Percentiles rank a stretch among this genome's conserved stretches.
Conservation (phyloP, 1,140 invertebrate genomes). For the Platyura marginata region DNA sequence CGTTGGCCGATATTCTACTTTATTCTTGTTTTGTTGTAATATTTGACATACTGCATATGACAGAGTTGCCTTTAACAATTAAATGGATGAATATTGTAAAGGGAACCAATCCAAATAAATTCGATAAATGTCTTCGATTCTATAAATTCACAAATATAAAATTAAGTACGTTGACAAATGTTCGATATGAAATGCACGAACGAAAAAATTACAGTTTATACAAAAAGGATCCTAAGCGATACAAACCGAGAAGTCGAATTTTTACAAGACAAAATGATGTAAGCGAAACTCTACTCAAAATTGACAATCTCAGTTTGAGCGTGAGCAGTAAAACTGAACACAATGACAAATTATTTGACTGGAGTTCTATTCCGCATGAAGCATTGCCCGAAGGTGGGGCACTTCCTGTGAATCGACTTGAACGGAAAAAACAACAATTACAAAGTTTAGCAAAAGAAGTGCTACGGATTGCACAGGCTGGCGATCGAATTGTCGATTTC, state of each 20-base stretch:
- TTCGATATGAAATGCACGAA: too few species aligned
- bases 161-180: too few species aligned
- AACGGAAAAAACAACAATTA: conserved; percentile 73
- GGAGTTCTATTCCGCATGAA: conserved; percentile 44
- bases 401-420: conserved; percentile 49
- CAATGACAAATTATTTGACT: conserved; percentile 26
- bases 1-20: conserved; percentile 68
- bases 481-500: conserved; percentile 72
- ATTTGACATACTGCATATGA: conserved; percentile 28
- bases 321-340: conserved; percentile 14
- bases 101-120: too few species aligned
- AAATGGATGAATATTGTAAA: too few species aligned
- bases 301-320: conserved; percentile 21
- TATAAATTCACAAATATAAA: too few species aligned
- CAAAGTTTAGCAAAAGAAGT: conserved; percentile 73
- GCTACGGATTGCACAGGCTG: conserved; percentile 38
- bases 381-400: conserved; percentile 60
- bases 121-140: too few species aligned
- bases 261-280: conserved; percentile 61
- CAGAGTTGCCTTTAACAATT: neutral
- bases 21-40: conserved; percentile 50
- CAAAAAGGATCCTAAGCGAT: conserved; percentile 56
- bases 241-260: conserved; percentile 48
- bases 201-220: conserved; percentile 62
- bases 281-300: conserved; percentile 35